Evolutionary conservation across 2,888 invertebrate species (phyloP), one percentile per base, ranked within the genome.

Genomic region (Lithosia quadra): DNA sequence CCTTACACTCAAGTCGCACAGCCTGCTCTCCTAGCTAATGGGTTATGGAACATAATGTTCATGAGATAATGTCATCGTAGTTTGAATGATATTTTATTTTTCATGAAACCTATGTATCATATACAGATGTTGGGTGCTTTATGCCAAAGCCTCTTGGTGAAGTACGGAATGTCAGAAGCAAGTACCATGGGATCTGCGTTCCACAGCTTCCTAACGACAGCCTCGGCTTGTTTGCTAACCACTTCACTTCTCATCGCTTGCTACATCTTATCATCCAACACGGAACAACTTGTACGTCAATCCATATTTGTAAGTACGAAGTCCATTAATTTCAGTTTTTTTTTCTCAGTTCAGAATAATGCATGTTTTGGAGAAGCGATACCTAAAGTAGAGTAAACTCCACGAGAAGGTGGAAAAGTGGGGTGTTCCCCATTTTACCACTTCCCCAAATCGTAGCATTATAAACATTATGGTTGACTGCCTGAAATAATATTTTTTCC

Each of bases 151-250:
- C 91, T 98, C 68, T 93, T 98, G 13, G 95, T 98, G 65, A 97
- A 97, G 83, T 98, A 97, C 83, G 98, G 98, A 0, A 91, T 97
- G 68, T 95, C 96, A 1, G 97, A 97, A 82, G 97, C 97, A 0
- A 95, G 96, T 72, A 96, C 96, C 21, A 96, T 98, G 88, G 98
- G 98, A 10, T 96, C 97, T 3, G 97, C 98, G 3, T 97, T 97
- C 89, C 97, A 97, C 77, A 96, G 98, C 55, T 97, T 98, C 86
- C 91, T 98, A 71, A 97, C 98, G 13, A 97, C 98, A 0, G 97
- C 97, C 0, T 97, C 97, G 0, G 97, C 97, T 71, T 98, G 98
- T 80, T 96, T 98, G 63, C 96, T 98, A 79, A 98, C 97, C 49
- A 97, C 97, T 0, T 93, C 96, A 1, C 94, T 98, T 1, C 94